Conservation (phyloP, 2,113 vertebrate species). For the Seriola dumerili region DNA sequence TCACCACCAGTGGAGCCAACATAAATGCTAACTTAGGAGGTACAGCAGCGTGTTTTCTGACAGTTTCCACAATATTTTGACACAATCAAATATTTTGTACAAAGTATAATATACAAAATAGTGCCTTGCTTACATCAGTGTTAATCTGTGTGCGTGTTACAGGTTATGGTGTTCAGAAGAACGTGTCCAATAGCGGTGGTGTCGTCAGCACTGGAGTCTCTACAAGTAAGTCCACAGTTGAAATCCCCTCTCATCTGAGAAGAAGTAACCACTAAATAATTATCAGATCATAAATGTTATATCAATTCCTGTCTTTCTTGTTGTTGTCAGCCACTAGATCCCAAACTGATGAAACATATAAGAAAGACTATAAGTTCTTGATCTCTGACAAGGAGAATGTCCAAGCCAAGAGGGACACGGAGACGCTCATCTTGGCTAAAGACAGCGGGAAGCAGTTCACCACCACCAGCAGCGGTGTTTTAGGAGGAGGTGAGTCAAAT, state of each 20-base stretch:
- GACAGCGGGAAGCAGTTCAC: slow-evolving; percentile 96
- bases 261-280: not conserved
- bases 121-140: not conserved
- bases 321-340: slow-evolving; percentile 73
- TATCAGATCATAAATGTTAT: not conserved
- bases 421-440: slow-evolving; percentile 92
- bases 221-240: slow-evolving; percentile 45
- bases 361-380: slow-evolving; percentile 91
- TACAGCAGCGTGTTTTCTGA: slow-evolving; percentile 19
- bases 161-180: slow-evolving; percentile 82
- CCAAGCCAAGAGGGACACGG: slow-evolving; percentile 89
- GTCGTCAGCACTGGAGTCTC: slow-evolving; percentile 63
- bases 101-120: not conserved
- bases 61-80: not conserved
- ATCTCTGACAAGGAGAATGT: slow-evolving; percentile 92
- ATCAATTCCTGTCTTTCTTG: not conserved
- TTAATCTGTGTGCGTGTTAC: slow-evolving; percentile 20
- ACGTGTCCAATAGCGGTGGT: slow-evolving; percentile 58
- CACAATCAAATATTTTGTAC: not conserved
- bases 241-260: not conserved
- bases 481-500: slow-evolving; percentile 74
- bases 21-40: slow-evolving; percentile 55
- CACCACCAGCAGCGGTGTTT: slow-evolving; percentile 79
- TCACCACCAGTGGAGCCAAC: slow-evolving; percentile 73
- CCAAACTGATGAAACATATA: slow-evolving; percentile 88